Evolutionary conservation across 2,888 invertebrate genomes (phyloP).

Genomic region (Apamea anceps): DNA sequence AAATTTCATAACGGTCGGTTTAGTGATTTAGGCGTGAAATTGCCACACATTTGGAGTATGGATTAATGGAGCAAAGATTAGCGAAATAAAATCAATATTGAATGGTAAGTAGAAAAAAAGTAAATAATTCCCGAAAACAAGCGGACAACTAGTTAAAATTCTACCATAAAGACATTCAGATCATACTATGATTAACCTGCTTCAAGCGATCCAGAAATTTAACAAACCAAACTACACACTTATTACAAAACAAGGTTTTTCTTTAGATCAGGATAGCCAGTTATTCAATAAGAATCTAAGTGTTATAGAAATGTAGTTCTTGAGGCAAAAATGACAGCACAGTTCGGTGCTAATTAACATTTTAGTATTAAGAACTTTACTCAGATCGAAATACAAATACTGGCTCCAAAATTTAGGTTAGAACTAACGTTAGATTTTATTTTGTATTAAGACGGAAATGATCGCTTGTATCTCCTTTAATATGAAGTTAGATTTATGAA

Average conservation of each 20-base stretch:
- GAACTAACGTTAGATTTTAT: background rate
- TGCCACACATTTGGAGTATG: background rate
- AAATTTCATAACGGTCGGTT: background rate
- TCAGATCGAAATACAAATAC: background rate
- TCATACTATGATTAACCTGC: constrained; percentile 12
- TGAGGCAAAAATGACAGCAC: background rate
- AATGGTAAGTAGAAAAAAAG: background rate
- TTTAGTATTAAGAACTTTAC: background rate
- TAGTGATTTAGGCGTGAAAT: background rate
- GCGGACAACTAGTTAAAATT: background rate
- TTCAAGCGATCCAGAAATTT: background rate
- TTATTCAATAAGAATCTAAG: background rate
- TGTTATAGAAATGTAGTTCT: background rate
- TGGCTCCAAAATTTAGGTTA: background rate
- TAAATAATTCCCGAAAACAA: constrained; percentile 1
- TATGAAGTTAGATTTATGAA: constrained; percentile 34
- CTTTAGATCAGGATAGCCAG: too few species aligned
- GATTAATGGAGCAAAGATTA: background rate
- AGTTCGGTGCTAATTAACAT: background rate
- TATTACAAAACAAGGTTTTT: background rate
- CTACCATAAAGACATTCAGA: constrained; percentile 22
- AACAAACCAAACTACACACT: background rate
- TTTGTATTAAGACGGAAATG: background rate
- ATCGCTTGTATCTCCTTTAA: background rate
- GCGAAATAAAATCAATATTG: background rate